These are phyloP conservation scores for Malacosoma neustria DNA, from an alignment of 2,888 invertebrate species.

Conservation along the genomic window DNA sequence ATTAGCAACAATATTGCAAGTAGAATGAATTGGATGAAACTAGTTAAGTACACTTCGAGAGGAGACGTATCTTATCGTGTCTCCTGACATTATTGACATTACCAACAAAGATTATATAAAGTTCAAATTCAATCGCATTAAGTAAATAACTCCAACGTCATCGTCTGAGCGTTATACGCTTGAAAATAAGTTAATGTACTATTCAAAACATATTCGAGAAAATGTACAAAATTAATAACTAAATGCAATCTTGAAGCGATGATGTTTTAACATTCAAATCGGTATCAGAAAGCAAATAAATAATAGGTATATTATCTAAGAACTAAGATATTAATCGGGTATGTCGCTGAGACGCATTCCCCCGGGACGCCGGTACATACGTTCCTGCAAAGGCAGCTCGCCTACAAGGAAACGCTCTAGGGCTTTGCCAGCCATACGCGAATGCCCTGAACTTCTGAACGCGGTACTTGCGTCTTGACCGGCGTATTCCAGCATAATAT, in stretches of 20 bases:
- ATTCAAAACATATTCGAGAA: neutral
- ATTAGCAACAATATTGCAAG: neutral
- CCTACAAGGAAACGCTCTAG: slow-evolving; percentile 85
- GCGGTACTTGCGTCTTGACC: slow-evolving; percentile 90
- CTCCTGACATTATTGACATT: slow-evolving; percentile 17
- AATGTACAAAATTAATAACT: neutral
- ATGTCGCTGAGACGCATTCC: slow-evolving; percentile 76
- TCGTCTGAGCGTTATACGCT: neutral
- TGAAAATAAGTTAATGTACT: neutral
- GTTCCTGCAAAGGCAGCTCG: slow-evolving; percentile 81
- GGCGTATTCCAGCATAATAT: slow-evolving; percentile 88
- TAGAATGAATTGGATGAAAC: slow-evolving; percentile 7
- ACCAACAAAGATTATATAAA: slow-evolving; percentile 14
- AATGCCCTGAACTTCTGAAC: slow-evolving; percentile 87
- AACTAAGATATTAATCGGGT: slow-evolving; percentile 50
- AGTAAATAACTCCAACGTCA: neutral
- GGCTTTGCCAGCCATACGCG: slow-evolving; percentile 76
- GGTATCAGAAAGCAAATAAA: neutral
- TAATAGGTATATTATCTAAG: neutral
- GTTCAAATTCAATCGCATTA: slow-evolving; percentile 10
- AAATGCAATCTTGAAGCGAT: neutral
- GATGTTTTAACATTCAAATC: neutral
- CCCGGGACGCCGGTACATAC: slow-evolving; percentile 80
- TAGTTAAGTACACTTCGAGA: slow-evolving; percentile 17
- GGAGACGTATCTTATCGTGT: slow-evolving; percentile 19